Conservation (phyloP, 2,113 vertebrate genomes). For the Dicerorhinus sumatrensis region DNA sequence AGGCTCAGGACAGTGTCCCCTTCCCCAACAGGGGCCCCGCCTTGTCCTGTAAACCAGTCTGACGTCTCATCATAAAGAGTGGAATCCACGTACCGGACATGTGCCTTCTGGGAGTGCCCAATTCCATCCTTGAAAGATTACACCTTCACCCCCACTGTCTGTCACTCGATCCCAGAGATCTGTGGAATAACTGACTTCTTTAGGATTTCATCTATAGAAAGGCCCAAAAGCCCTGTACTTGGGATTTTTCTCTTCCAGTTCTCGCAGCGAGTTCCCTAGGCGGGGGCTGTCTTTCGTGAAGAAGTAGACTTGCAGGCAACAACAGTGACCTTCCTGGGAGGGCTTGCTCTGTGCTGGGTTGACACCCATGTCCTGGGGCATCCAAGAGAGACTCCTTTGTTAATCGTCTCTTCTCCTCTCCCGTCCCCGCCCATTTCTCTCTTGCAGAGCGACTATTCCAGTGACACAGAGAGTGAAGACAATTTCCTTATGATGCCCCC, state of each 20-base stretch:
- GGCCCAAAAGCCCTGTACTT: not conserved
- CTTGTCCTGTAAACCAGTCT: no score
- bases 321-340: accelerated
- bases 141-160: not conserved
- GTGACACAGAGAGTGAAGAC: conserved; percentile 96
- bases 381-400: accelerated
- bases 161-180: not conserved
- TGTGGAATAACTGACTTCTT: not conserved
- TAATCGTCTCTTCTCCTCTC: not conserved
- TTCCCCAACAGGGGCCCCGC: accelerated
- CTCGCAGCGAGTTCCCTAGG: not conserved
- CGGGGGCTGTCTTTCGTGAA: not conserved
- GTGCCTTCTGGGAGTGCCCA: not conserved
- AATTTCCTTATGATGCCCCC: conserved; percentile 96
- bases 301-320: no score
- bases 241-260: not conserved
- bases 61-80: not conserved
- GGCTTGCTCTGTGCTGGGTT: not conserved
- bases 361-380: accelerated
- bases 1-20: no score
- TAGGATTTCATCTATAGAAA: not conserved
- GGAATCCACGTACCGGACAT: accelerated
- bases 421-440: conserved; percentile 8
- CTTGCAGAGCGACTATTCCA: conserved; percentile 95
- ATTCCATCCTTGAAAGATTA: not conserved